Evolutionary conservation across 35 echinoderm and acorn worm species (phyloP).

Genomic region (Stichopus chloronotus): DNA sequence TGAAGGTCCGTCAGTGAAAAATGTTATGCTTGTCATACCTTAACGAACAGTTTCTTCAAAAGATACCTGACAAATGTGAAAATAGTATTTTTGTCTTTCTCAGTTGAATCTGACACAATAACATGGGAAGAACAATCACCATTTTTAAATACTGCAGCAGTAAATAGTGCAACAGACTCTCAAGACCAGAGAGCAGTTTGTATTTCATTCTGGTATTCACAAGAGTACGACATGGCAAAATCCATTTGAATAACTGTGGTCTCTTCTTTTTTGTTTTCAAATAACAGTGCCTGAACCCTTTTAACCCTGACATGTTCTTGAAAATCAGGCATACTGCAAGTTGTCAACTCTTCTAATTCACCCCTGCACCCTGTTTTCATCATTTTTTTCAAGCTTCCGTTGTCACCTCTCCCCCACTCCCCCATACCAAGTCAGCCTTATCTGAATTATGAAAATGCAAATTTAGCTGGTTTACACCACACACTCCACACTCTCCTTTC

Average conservation of each 20-base stretch:
- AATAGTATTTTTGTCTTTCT: constrained; percentile 59
- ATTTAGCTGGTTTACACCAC: neutral
- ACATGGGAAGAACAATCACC: constrained; percentile 40
- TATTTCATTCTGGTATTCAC: constrained; percentile 73
- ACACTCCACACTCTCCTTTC: constrained; percentile 8
- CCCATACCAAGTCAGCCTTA: neutral
- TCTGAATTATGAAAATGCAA: neutral
- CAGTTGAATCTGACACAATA: constrained; percentile 35
- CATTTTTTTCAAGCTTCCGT: neutral
- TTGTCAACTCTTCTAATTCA: constrained; percentile 19
- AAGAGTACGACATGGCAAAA: constrained; percentile 74
- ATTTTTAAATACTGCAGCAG: constrained; percentile 48
- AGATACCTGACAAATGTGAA: constrained; percentile 46
- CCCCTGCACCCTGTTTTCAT: constrained; percentile 18
- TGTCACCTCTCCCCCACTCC: constrained; percentile 5
- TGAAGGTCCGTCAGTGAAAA: constrained; percentile 16
- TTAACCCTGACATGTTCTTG: constrained; percentile 69
- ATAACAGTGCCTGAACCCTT: constrained; percentile 43
- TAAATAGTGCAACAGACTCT: constrained; percentile 47
- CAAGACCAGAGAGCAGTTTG: constrained; percentile 65
- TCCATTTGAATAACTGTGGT: constrained; percentile 62
- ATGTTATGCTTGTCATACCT: neutral
- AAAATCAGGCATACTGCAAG: constrained; percentile 19
- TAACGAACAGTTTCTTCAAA: neutral
- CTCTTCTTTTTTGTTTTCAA: constrained; percentile 51